phyloP scores from a whole-genome alignment of 2,888 invertebrate genomes.

The Cartodere bifasciata region DNA sequence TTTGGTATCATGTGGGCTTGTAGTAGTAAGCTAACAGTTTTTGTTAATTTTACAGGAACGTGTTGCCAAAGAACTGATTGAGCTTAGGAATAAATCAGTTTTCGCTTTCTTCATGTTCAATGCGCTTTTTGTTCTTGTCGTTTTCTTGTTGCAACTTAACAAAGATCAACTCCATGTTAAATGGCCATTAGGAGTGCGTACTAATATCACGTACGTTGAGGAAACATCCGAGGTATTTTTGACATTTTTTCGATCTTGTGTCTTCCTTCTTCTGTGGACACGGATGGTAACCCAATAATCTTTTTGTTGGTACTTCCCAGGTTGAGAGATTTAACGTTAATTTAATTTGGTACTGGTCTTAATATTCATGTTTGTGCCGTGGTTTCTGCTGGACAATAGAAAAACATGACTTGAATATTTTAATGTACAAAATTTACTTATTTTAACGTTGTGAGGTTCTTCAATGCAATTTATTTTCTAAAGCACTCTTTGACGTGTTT shows the following conservation, averaged over 20 bases:
- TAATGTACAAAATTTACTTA: no score
- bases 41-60: constrained; percentile 55
- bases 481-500: no score
- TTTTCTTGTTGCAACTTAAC: constrained; percentile 97
- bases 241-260: constrained; percentile 11
- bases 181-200: constrained; percentile 93
- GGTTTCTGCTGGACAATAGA: no score
- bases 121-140: constrained; percentile 96
- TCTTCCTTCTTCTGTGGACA: no score
- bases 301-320: no score
- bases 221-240: constrained; percentile 75
- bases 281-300: no score
- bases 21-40: constrained; percentile 8
- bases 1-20: constrained; percentile 39
- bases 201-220: constrained; percentile 88
- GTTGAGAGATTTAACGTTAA: no score
- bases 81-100: constrained; percentile 92
- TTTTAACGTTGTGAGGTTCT: no score
- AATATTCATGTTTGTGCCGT: no score
- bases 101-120: constrained; percentile 99
- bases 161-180: constrained; percentile 95
- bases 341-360: no score
- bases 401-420: no score
- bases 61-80: constrained; percentile 81
- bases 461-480: no score